Base-by-base conservation (phyloP, 1,140 invertebrate genomes). In the Lepeophtheirus salmonis region DNA sequence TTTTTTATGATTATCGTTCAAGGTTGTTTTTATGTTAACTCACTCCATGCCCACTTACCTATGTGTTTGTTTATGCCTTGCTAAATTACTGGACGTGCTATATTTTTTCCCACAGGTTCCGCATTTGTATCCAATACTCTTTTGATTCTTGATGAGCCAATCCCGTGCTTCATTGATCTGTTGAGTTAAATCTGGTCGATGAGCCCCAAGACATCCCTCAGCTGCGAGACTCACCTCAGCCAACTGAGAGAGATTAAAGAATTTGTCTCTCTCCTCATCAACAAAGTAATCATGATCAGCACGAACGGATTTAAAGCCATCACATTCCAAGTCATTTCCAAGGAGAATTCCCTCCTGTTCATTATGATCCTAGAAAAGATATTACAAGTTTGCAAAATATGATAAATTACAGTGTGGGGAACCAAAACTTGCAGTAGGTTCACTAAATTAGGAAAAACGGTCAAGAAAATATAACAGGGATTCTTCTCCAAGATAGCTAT, bases 51-150 rank as follows among this genome's bases (percentile, higher is more conserved):
- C n/a, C n/a, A n/a, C 23, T 26, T 41, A 57, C 55, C 86, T 75
- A 71, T 95, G 88, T 0, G 86, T 92, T 72, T 95, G 89, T 63
- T 89, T 80, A 74, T 95, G 90, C 50, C 90, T 74, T 0, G 88
- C 89, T 50, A 95, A 77, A 71, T 95, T 95, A 41, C 84, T 89
- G 0, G 86, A 85, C 1, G 83, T 86, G 53, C 83, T 86, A 71
- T 90, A 91, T 61, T 74, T 80, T 77, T 66, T 91, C 14, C 63
- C 63, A 49, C 64, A 65, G 17, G 21, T 23, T 12, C 22, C 20
- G 26, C 55, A 57, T 4, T 30, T 25, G 26, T 57, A 41, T 2
- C 23, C 23, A 13, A 13, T 41, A 2, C 17, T 17, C n/a, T 16
- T 18, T 10, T 22, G n/a, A 52, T 52, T 52, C 50, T 22, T 52